phyloP scores from a whole-genome alignment of 2,797 vertebrate species.

The Carcharodon carcharias region DNA sequence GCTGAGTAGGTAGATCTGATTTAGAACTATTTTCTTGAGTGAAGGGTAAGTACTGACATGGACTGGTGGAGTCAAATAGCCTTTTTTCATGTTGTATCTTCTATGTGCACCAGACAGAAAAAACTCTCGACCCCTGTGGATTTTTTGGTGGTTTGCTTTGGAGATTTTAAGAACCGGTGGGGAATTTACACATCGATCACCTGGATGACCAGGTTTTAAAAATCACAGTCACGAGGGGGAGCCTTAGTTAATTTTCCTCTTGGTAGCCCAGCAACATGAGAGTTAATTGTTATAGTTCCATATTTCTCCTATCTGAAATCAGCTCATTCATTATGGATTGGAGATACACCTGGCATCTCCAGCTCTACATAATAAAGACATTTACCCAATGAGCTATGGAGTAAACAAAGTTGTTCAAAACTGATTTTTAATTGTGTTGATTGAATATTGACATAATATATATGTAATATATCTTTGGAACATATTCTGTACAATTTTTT shows the following conservation, averaged over 20 bases:
- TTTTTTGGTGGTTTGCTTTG: not conserved
- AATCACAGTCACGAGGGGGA: not conserved
- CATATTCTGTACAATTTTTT: not conserved
- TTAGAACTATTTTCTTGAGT: not conserved
- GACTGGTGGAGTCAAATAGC: not conserved
- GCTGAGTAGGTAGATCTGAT: not conserved
- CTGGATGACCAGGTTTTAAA: not conserved
- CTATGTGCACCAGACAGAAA: not conserved
- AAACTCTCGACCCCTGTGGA: not conserved
- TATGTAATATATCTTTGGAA: not conserved
- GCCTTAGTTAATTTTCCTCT: not conserved
- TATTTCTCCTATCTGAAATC: not conserved
- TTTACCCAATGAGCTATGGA: not conserved
- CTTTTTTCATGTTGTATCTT: not conserved
- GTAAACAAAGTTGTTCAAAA: not conserved
- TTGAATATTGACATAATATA: not conserved
- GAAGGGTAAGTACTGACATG: not conserved
- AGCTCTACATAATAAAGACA: not conserved
- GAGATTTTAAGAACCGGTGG: not conserved
- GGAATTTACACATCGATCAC: not conserved
- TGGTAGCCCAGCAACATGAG: too few relatives aligned
- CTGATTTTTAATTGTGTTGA: not conserved
- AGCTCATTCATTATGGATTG: not conserved
- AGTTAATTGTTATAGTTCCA: not conserved
- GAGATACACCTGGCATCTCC: not conserved